Conservation (phyloP, 2,888 invertebrate genomes). For the Lepidocyrtinus sp. region DNA sequence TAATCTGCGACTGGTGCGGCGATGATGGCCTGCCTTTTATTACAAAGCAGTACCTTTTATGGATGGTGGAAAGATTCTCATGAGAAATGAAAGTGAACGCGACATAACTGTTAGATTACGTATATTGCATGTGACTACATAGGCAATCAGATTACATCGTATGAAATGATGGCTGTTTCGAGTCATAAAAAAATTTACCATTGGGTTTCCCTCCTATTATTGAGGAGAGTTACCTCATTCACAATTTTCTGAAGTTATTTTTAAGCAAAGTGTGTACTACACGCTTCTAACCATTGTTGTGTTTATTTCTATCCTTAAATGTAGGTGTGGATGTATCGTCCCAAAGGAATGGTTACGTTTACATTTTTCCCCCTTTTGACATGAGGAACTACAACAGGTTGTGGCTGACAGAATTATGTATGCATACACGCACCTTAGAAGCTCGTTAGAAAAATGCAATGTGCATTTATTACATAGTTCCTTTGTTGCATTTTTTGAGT, state of each 20-base stretch:
- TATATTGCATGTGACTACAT: too few species aligned
- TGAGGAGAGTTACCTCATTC: slow-evolving; percentile 40
- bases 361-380: slow-evolving; percentile 15
- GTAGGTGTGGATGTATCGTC: slow-evolving; percentile 30
- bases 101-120: slow-evolving; percentile 38
- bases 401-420: too few species aligned
- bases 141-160: slow-evolving; percentile 28
- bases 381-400: not conserved
- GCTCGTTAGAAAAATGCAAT: too few species aligned
- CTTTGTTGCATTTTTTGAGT: too few species aligned
- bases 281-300: slow-evolving; percentile 33
- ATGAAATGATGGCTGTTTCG: too few species aligned
- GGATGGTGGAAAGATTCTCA: slow-evolving; percentile 40
- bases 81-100: slow-evolving; percentile 60
- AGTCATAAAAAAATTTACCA: slow-evolving; percentile 46
- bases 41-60: too few species aligned
- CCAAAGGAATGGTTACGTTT: slow-evolving; percentile 39
- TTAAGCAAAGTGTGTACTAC: not conserved
- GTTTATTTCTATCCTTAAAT: not conserved
- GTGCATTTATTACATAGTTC: too few species aligned
- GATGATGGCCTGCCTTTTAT: too few species aligned
- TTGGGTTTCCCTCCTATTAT: too few species aligned
- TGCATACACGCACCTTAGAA: too few species aligned
- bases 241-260: not conserved
- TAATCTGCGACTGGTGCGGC: too few species aligned